A percentile compares a stretch with the other conserved stretches of the same genome.
Evolutionary conservation across 2,888 invertebrate species (phyloP).

Genomic region (Branchipolynoe longqiensis): DNA sequence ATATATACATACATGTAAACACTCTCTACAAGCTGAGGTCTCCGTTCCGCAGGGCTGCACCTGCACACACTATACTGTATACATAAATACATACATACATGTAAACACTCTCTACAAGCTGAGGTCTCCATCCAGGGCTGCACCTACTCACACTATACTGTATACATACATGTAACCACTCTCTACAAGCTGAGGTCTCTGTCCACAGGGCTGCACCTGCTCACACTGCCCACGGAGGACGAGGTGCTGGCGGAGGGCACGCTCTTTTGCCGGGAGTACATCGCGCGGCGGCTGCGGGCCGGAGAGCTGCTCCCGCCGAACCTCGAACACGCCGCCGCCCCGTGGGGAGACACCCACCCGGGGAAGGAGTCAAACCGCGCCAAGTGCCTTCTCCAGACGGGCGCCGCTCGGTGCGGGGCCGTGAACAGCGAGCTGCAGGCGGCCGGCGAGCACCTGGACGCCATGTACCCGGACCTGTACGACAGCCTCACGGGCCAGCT

Average conservation of each 20-base stretch:
- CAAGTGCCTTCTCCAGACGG: background rate
- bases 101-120: too few relatives aligned
- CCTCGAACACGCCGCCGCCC: background rate
- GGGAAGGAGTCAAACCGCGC: background rate
- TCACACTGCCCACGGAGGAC: conserved; percentile 42
- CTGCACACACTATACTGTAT: too few relatives aligned
- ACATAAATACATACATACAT: too few relatives aligned
- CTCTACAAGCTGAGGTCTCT: too few relatives aligned
- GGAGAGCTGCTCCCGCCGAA: conserved; percentile 12
- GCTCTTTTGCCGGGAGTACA: conserved; percentile 64
- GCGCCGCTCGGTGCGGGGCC: background rate
- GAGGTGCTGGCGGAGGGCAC: conserved; percentile 60
- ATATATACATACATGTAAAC: too few relatives aligned
- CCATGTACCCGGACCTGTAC: conserved; percentile 38
- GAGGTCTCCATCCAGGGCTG: too few relatives aligned
- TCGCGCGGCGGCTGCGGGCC: conserved; percentile 61
- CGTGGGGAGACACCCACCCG: background rate
- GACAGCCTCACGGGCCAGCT: background rate
- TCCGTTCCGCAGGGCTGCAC: too few relatives aligned
- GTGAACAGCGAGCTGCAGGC: conserved; percentile 5
- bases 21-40: too few relatives aligned
- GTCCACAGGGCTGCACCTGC: conserved; percentile 53
- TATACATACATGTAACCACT: background rate
- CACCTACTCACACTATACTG: background rate
- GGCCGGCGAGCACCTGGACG: background rate